Evolutionary conservation across 1,140 invertebrate genomes (phyloP), one percentile per base, ranked within the genome.

Genomic region (Paramacrobiotus metropolitanus): DNA sequence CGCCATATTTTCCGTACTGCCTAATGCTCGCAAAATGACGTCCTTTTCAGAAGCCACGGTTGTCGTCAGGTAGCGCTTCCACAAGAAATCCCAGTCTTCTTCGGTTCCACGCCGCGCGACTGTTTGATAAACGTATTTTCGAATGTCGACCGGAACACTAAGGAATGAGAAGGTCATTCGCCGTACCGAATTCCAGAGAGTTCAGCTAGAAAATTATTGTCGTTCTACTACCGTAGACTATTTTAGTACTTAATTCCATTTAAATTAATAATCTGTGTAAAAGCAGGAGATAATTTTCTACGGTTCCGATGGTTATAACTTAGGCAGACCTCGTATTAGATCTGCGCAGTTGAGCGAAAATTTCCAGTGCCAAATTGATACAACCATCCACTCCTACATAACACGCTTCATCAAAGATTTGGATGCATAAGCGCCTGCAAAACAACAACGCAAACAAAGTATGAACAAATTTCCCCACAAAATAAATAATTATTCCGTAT

Each of bases 11-110:
- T 76, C 76, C 0, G 82, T 79, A 1, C 78, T 74, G 1, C 82
- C 82, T n/a, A 86, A 70, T 2, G 84, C 81, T 66, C 78, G 77
- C 0, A 86, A 72, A 63, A 85, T 75, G 4, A 83, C 70, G 65
- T 75, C 76, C 62, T 80, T 79, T 67, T 86, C 83, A 65, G 78
- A 83, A 1, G 81, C 77, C 30, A 82, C 74, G 59, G 74, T 75
- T 9, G 68, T 80, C 24, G 76, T 77, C 62, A 80, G 78, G 68
- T 83, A 86, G 44, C 76, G 75, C 18, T 79, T 70, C 81, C 83
- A 86, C 64, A 82, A 84, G 68, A 80, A 77, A 44, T 81, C 76
- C 85, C 85, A 88, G 66, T 85, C 84, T 9, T 74, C 70, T 60
- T 80, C 77, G 0, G 78, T 78, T 0, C 84, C 84, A 66, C 82